These are phyloP conservation scores for Emmelina monodactyla DNA, from an alignment of 2,888 invertebrate species.

Conservation along the genomic window DNA sequence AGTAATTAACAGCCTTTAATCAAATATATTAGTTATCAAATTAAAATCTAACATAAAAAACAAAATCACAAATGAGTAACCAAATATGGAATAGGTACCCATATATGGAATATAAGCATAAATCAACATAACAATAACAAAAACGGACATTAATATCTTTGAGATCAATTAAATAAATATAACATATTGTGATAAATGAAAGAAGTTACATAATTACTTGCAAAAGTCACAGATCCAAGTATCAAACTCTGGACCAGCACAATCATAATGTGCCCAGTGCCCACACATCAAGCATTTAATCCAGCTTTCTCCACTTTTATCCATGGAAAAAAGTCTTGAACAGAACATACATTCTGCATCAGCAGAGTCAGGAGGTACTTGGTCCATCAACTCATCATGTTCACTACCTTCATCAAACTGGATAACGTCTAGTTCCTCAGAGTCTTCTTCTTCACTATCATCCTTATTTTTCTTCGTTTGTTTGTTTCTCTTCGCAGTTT, in stretches of 20 bases:
- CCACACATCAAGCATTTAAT: conserved; percentile 9
- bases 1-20: conserved; percentile 7
- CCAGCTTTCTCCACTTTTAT: conserved; percentile 5
- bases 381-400: conserved; percentile 10
- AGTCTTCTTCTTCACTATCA: conserved; percentile 7
- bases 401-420: conserved; percentile 13
- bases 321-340: conserved; percentile 9
- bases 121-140: conserved; percentile 13
- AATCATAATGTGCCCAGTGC: conserved; percentile 11
- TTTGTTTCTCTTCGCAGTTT: conserved; percentile 12
- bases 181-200: conserved; percentile 11
- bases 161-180: conserved; percentile 13
- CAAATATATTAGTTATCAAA: conserved; percentile 11
- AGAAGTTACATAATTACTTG: conserved; percentile 10
- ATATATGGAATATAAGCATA: conserved; percentile 14
- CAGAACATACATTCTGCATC: conserved; percentile 14
- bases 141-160: conserved; percentile 10
- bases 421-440: conserved; percentile 11
- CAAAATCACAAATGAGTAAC: conserved; percentile 15
- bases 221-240: conserved; percentile 10
- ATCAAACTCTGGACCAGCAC: conserved; percentile 10
- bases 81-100: conserved; percentile 15
- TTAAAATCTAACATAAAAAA: conserved; percentile 14
- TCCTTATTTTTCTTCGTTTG: conserved; percentile 11
- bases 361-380: conserved; percentile 9